These are phyloP conservation scores for Drosophila sucinea DNA, from an alignment of 1,140 invertebrate species.

Conservation along the genomic window DNA sequence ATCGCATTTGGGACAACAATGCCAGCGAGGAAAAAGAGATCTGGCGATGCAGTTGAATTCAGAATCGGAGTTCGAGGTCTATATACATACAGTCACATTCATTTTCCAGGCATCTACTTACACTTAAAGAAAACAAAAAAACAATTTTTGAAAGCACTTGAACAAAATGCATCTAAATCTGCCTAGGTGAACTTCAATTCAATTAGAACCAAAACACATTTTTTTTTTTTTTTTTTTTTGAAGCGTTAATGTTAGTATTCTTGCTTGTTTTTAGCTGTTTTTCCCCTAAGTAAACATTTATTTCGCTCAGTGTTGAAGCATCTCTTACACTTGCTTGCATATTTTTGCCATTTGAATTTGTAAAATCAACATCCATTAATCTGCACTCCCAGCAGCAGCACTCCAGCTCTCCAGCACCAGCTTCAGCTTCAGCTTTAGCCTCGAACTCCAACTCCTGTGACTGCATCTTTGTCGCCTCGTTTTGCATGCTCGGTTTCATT, in stretches of 20 bases:
- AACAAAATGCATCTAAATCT: too few species aligned
- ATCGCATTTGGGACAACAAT: conserved; percentile 82
- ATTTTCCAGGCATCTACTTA: conserved; percentile 18
- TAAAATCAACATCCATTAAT: conserved; percentile 82
- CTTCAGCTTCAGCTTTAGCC: conserved; percentile 13
- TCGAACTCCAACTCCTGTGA: conserved; percentile 34
- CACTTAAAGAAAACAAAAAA: not conserved
- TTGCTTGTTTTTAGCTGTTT: not conserved
- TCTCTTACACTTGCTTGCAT: conserved; percentile 80
- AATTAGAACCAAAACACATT: too few species aligned
- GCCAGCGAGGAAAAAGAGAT: conserved; percentile 47
- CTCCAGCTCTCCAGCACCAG: conserved; percentile 12
- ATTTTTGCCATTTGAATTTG: conserved; percentile 82
- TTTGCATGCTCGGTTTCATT: conserved; percentile 79
- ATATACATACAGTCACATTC: conserved; percentile 11
- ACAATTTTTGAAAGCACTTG: not conserved
- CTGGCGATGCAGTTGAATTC: conserved; percentile 40
- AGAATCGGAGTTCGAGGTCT: conserved; percentile 48
- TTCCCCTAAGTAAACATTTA: too few species aligned
- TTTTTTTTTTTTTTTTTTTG: not conserved
- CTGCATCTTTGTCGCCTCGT: conserved; percentile 67
- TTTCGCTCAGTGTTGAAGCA: conserved; percentile 50
- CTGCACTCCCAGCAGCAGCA: conserved; percentile 58
- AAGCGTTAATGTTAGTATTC: not conserved
- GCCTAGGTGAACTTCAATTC: too few species aligned